Percentiles rank a stretch among this genome's conserved stretches.
Evolutionary conservation across 2,113 vertebrate genomes (phyloP).

Genomic region (Amphilophus citrinellus): DNA sequence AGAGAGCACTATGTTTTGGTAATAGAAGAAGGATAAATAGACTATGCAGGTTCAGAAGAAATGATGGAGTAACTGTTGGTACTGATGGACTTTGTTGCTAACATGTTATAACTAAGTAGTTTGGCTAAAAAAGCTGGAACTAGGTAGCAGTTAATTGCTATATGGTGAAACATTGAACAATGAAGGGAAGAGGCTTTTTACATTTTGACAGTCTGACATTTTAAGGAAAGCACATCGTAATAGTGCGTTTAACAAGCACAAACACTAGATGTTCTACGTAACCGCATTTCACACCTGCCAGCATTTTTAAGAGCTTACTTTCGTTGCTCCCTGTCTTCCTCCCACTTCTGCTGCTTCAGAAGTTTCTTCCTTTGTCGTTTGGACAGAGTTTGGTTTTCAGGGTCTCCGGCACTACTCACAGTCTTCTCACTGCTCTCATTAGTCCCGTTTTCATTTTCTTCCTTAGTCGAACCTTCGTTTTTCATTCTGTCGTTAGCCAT

Average conservation of each 20-base stretch:
- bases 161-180: too few relatives aligned
- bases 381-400: slow-evolving; percentile 75
- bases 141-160: too few relatives aligned
- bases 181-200: too few relatives aligned
- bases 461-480: background rate
- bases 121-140: too few relatives aligned
- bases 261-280: too few relatives aligned
- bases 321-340: slow-evolving; percentile 90
- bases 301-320: slow-evolving; percentile 83
- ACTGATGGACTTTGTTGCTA: too few relatives aligned
- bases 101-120: too few relatives aligned
- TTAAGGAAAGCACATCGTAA: too few relatives aligned
- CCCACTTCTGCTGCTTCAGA: slow-evolving; percentile 93
- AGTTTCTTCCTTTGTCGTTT: slow-evolving; percentile 93
- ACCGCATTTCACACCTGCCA: background rate
- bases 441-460: background rate
- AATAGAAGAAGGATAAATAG: background rate
- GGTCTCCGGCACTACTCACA: background rate
- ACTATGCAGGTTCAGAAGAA: too few relatives aligned
- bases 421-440: background rate
- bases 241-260: background rate
- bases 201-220: too few relatives aligned
- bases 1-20: background rate
- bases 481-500: slow-evolving; percentile 28
- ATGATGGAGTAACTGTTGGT: too few relatives aligned